Evolutionary conservation across 1,140 invertebrate species (phyloP).

Genomic region (Sarcophaga bullata): DNA sequence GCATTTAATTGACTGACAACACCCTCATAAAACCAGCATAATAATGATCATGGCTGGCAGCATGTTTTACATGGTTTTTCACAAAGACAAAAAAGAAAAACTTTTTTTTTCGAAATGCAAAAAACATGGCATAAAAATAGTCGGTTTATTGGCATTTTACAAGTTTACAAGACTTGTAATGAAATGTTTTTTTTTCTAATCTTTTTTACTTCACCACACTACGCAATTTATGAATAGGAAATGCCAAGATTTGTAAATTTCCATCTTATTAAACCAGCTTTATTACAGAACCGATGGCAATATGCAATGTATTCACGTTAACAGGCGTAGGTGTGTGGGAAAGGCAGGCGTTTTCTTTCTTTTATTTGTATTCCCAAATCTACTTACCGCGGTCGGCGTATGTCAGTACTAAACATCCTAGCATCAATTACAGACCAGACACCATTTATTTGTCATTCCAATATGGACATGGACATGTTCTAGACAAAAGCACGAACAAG

Average conservation of each 20-base stretch:
- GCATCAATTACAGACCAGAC: conserved; percentile 18
- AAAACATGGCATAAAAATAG: neutral
- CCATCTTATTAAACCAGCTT: too few relatives aligned
- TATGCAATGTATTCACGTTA: neutral
- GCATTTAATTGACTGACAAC: conserved; percentile 10
- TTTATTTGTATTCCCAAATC: neutral
- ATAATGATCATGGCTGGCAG: neutral
- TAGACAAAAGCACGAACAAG: neutral
- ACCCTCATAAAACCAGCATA: conserved; percentile 25
- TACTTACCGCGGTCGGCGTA: neutral
- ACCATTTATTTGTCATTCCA: neutral
- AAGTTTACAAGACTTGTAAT: neutral
- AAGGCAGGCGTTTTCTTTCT: neutral
- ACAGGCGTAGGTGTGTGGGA: neutral
- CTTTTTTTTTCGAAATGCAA: neutral
- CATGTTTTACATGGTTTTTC: neutral
- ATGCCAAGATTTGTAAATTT: neutral
- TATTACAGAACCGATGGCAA: neutral
- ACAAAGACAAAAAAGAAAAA: neutral
- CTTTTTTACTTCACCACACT: neutral
- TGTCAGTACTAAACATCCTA: neutral
- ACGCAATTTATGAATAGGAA: neutral
- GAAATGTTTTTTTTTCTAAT: neutral
- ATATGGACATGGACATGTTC: neutral
- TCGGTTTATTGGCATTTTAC: conserved; percentile 16